Percentiles rank a stretch among this genome's conserved stretches.
phyloP scores from a whole-genome alignment of 2,113 vertebrate genomes.

The Balaeniceps rex region DNA sequence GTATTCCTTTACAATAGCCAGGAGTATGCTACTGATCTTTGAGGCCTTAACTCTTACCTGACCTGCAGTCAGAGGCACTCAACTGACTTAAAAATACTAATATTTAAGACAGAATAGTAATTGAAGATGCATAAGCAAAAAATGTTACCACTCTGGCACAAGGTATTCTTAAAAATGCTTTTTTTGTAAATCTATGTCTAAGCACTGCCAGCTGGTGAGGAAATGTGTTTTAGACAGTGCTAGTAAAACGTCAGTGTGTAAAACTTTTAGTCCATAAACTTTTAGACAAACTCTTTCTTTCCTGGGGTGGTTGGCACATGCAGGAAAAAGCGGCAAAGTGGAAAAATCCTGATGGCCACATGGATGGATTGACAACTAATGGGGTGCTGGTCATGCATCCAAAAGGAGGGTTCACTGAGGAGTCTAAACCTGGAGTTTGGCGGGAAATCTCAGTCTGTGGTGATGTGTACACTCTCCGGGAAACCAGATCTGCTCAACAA shows the following conservation, averaged over 20 bases:
- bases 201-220: not conserved
- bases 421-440: slow-evolving; percentile 95
- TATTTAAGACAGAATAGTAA: not conserved
- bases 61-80: not conserved
- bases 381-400: slow-evolving; percentile 98
- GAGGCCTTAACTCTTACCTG: not conserved
- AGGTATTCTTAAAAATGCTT: not conserved
- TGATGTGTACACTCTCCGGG: slow-evolving; percentile 93
- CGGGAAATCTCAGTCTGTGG: slow-evolving; percentile 97
- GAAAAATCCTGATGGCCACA: slow-evolving; percentile 98
- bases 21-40: not conserved
- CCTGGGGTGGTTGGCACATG: not conserved
- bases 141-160: not conserved
- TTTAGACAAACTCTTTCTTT: not conserved
- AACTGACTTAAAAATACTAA: not conserved
- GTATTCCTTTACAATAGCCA: not conserved
- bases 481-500: slow-evolving; percentile 95
- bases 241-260: not conserved
- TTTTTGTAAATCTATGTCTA: not conserved
- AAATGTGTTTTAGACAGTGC: not conserved
- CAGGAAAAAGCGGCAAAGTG: slow-evolving; percentile 99
- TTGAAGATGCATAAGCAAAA: not conserved
- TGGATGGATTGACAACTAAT: slow-evolving; percentile 97
- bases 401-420: slow-evolving; percentile 91
- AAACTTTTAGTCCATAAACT: not conserved